Evolutionary conservation across 1,140 invertebrate genomes (phyloP), one percentile per base, ranked within the genome.

Genomic region (Aradophagus sp.): DNA sequence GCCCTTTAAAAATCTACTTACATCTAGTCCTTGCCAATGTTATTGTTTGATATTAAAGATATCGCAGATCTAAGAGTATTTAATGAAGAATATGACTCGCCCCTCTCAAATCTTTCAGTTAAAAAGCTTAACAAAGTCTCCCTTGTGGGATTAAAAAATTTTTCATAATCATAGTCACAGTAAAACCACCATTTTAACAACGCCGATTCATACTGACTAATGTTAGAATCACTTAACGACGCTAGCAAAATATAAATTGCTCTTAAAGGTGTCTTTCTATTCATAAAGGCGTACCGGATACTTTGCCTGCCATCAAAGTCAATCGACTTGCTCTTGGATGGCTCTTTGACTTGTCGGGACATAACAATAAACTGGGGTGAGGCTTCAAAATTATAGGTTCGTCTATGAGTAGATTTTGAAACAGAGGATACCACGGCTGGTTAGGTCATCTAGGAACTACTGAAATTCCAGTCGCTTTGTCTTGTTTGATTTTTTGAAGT

Each of bases 361-460:
- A 63, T 10, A 44, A 3, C 2, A 52, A 11, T 27, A 62, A 42
- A 34, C 27, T 3, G 27, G 2, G n/a, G 3, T 15, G 5, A 2
- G 58, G 35, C n/a, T 52, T 23, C 6, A 62, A 42, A 8, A 44
- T 5, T 15, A 62, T 0, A 2, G 44, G 36, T 17, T 50, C 13
- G 16, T 16, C 27, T 26, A 17, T 0, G 1, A 38, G 13, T n/a
- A 62, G 1, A 5, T 34, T 19, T 1, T 16, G 1, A 29, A 29
- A 31, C 0, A 44, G 26, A 1, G 41, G 41, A n/a, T 44, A 44
- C 41, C 41, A 44, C 6, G 44, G 35, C 15, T 55, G 5, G n/a
- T 48, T 63, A 7, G 69, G 55, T 53, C 73, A 80, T 14, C 81
- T 77, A 80, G 77, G 78, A 52, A 78, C 73, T 8, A 79, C 52